Conservation (phyloP, 2,113 vertebrate species). For the Larimichthys polyactis region DNA sequence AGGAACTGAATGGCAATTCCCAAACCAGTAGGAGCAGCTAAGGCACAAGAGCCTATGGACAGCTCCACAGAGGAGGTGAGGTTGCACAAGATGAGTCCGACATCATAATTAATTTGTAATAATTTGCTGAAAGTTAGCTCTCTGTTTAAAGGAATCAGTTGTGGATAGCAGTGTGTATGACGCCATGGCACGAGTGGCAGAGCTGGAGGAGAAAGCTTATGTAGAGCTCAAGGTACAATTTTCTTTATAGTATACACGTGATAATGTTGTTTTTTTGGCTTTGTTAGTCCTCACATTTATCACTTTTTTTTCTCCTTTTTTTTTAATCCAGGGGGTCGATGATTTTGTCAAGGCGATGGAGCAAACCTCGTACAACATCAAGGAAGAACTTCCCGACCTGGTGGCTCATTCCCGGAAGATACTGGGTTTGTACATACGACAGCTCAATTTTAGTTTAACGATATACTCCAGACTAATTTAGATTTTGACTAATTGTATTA, state of each 20-base stretch:
- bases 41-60: conserved; percentile 51
- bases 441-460: conserved; percentile 12
- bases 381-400: conserved; percentile 60
- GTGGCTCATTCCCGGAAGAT: conserved; percentile 53
- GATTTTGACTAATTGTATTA: too few relatives aligned
- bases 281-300: background rate
- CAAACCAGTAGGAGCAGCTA: conserved; percentile 37
- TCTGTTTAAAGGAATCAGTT: conserved; percentile 71
- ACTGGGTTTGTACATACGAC: conserved; percentile 66
- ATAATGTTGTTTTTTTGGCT: background rate
- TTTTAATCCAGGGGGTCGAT: conserved; percentile 54
- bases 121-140: background rate
- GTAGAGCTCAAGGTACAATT: conserved; percentile 74
- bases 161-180: conserved; percentile 67
- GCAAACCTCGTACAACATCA: conserved; percentile 65
- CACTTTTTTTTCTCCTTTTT: background rate
- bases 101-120: background rate
- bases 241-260: background rate
- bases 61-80: conserved; percentile 79
- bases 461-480: too few relatives aligned
- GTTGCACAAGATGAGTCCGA: background rate
- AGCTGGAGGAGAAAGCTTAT: conserved; percentile 76
- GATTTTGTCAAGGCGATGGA: conserved; percentile 71
- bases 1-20: conserved; percentile 78
- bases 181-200: conserved; percentile 72